These are phyloP conservation scores for Leptodactylus fuscus DNA, from an alignment of 2,113 vertebrate genomes.

Conservation along the genomic window DNA sequence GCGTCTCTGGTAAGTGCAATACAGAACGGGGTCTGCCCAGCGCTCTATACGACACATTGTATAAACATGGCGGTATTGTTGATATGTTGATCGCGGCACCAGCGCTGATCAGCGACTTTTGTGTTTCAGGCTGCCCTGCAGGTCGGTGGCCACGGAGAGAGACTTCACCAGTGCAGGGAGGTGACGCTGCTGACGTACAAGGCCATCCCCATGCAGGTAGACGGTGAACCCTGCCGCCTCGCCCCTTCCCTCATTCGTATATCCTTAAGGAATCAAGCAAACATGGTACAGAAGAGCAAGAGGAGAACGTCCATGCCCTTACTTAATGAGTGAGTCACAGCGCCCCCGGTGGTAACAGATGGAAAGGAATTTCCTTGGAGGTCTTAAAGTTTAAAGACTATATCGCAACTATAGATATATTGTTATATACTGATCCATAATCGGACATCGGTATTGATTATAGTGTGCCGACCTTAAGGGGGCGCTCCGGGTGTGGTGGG, in stretches of 20 bases:
- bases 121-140: slow-evolving; percentile 78
- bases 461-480: no score
- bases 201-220: slow-evolving; percentile 85
- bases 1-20: slow-evolving; percentile 79
- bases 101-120: not conserved
- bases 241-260: slow-evolving; percentile 80
- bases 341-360: not conserved
- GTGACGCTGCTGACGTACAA: slow-evolving; percentile 81
- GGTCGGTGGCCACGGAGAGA: slow-evolving; percentile 81
- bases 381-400: not conserved
- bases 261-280: slow-evolving; percentile 82
- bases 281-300: slow-evolving; percentile 87
- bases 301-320: slow-evolving; percentile 83
- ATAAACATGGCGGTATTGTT: not conserved
- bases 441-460: no score
- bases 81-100: not conserved
- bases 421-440: no score
- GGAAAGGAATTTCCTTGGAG: not conserved
- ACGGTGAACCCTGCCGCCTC: slow-evolving; percentile 79
- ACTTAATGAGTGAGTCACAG: slow-evolving; percentile 81
- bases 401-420: no score
- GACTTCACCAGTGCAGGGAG: slow-evolving; percentile 82
- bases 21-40: no score
- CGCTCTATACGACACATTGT: no score
- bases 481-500: no score